Evolutionary conservation across 2,113 vertebrate genomes (phyloP), one percentile per base, ranked within the genome.

Genomic region (Aphyosemion australe): DNA sequence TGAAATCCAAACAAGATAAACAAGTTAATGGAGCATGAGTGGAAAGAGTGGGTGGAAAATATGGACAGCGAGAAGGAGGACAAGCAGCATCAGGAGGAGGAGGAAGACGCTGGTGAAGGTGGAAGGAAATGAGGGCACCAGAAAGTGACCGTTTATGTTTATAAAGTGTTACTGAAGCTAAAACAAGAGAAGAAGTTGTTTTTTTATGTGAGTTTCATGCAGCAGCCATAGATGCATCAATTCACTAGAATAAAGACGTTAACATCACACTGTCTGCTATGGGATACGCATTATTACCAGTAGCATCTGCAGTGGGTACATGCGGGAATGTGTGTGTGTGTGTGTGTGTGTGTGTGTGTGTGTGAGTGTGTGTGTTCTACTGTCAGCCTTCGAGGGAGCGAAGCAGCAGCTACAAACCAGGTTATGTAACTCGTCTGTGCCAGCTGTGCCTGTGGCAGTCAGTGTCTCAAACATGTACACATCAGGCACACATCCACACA

Each of bases 351-450:
- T 53, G 60, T 45, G 53, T 34, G 31, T 12, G 49, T 70, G 56
- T 63, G 61, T 68, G 47, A 69, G 68, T 74, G 62, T 77, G 61
- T 76, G 78, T 80, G 55, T 76, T 84, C 72, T 81, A 76, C 83
- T 83, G 81, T 81, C 82, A 86, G 74, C 78, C 78, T 76, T 74
- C 69, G 72, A 82, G 65, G 69, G 69, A 84, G 78, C 72, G 63
- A 80, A 78, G 74, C 74, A 74, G 83, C 74, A 76, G 76, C 83
- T 70, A 68, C 80, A 87, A 79, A 87, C 74, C 75, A 82, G 61
- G 72, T 91, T 90, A 89, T 85, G 73, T 86, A 90, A 89, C 75
- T 58, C 81, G 82, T 88, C 87, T 87, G 79, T 87, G 81, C 82
- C 80, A 87, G 87, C 83, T 89, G 85, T 10, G 84, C 85, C 82